Percentiles rank a stretch among this genome's conserved stretches.
Evolutionary conservation across 2,888 invertebrate species (phyloP).

Genomic region (Pocota personata): DNA sequence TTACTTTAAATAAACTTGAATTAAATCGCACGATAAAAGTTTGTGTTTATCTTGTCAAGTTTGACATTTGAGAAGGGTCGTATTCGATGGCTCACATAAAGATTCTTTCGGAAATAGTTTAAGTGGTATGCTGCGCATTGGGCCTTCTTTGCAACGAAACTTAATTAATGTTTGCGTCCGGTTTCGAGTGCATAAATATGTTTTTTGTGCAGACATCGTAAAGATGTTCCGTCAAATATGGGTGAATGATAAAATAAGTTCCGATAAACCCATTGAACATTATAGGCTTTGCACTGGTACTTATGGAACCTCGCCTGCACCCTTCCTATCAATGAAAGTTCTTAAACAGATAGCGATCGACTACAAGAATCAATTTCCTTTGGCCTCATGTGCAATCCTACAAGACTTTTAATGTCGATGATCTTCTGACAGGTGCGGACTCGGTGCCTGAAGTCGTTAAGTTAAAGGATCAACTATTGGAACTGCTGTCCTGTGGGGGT

Average conservation of each 20-base stretch:
- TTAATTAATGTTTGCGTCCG: not conserved
- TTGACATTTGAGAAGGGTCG: not conserved
- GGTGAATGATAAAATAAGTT: too few relatives aligned
- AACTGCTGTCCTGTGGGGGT: constrained; percentile 8
- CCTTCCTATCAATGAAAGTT: constrained; percentile 61
- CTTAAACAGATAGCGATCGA: constrained; percentile 48
- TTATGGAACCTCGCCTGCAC: constrained; percentile 46
- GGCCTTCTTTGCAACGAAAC: not conserved
- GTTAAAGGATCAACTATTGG: constrained; percentile 9
- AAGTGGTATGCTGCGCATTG: not conserved
- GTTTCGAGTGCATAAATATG: constrained; percentile 1
- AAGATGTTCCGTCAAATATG: too few relatives aligned
- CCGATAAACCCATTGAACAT: too few relatives aligned
- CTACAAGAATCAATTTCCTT: constrained; percentile 14
- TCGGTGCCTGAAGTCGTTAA: not conserved
- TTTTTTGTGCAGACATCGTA: not conserved
- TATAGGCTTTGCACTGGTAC: too few relatives aligned
- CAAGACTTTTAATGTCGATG: constrained; percentile 62
- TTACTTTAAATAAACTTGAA: too few relatives aligned
- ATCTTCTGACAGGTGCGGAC: constrained; percentile 57
- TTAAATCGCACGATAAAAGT: too few relatives aligned
- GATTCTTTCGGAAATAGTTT: not conserved
- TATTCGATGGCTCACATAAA: not conserved
- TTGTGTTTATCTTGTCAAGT: too few relatives aligned
- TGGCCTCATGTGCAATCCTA: constrained; percentile 41